Conservation (phyloP, 2,113 vertebrate species). For the Tyto alba region DNA sequence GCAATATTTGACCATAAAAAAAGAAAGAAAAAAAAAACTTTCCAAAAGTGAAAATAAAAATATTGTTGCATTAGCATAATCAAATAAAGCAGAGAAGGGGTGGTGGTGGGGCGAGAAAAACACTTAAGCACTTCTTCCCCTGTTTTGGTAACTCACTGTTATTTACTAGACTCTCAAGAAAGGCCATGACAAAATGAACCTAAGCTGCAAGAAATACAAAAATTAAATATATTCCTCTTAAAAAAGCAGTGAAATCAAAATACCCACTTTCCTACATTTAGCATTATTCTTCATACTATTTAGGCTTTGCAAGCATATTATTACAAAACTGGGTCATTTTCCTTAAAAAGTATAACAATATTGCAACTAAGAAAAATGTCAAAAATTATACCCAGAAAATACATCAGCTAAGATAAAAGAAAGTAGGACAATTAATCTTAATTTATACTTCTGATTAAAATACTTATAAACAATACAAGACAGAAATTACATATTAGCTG, state of each 20-base stretch:
- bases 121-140: not conserved
- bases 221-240: not conserved
- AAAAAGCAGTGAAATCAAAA: not conserved
- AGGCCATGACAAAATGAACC: not conserved
- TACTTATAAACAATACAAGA: not conserved
- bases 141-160: not conserved
- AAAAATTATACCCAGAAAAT: not conserved
- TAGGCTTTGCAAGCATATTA: not conserved
- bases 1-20: not conserved
- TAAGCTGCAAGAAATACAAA: not conserved
- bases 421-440: constrained; percentile 32
- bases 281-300: not conserved
- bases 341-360: not conserved
- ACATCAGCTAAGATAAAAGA: not conserved
- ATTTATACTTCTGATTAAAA: not conserved
- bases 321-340: constrained; percentile 34
- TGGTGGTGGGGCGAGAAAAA: not conserved
- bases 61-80: not conserved
- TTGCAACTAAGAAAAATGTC: not conserved
- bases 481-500: not conserved
- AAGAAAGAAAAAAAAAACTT: not conserved
- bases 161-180: not conserved
- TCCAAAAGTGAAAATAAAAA: not conserved
- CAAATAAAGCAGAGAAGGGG: not conserved
- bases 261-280: not conserved